Evolutionary conservation across 2,797 vertebrate genomes (phyloP), one percentile per base, ranked within the genome.

Genomic region (Macropodus opercularis): DNA sequence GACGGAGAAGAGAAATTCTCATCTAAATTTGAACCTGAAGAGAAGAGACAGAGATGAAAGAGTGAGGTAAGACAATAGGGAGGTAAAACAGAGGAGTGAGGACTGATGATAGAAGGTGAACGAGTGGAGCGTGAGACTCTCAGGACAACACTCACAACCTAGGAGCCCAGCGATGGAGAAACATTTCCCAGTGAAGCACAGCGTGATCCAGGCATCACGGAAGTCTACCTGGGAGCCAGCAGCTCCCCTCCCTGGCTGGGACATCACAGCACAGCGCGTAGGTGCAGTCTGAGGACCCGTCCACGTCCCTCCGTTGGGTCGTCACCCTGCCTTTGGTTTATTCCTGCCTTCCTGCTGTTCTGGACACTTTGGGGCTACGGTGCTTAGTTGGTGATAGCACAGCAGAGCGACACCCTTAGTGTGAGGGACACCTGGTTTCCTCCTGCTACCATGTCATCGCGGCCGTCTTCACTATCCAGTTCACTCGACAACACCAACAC

Each of bases 21-120:
- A 80, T 88, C 91, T 92, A 91, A 91, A 91, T 89, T 89, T 91
- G 90, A 90, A 87, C 85, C 56, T 75, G 64, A 69, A 71, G 65
- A 73, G 57, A 55, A 67, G 29, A 46, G 42, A 47, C 44, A 54
- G 36, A 69, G 54, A 76, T 56, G 43, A 73, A 64, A 75, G 44
- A 61, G 53, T 23, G 63, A 53, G n/a, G 52, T 24, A 69, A 41
- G 21, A 70, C 46, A 76, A 52, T 46, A 26, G 8, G 54, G 70
- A 64, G 46, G 52, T 71, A 50, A 70, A 63, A 39, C 39, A 50
- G 63, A 61, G 15, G 2, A 51, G 13, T 26, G 17, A 49, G 50
- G 26, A 26, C 35, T 43, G 75, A 67, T 32, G 38, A 66, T 62
- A 57, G 21, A 46, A 24, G 26, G 4, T 27, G 63, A 29, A 6